phyloP scores from a whole-genome alignment of 2,113 vertebrate species.

The Psittacula cyanocephala region DNA sequence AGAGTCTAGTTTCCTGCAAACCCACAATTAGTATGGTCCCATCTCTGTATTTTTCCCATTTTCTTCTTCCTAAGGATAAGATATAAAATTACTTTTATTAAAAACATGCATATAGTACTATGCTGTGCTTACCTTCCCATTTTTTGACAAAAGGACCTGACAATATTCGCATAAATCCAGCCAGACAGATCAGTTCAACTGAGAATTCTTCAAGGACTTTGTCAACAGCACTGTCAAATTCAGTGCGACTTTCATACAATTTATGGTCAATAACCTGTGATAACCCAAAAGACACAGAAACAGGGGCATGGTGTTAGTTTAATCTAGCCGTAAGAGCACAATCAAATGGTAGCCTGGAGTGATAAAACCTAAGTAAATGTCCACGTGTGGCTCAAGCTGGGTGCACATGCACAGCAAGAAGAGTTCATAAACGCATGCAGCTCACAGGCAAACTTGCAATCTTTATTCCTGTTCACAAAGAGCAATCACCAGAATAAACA shows the following conservation, averaged over 20 bases:
- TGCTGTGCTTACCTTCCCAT: constrained; percentile 83
- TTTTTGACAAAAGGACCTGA: constrained; percentile 91
- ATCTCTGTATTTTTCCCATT: not conserved
- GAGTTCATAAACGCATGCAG: not conserved
- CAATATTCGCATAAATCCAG: constrained; percentile 97
- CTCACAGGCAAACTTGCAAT: not conserved
- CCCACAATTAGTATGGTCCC: not conserved
- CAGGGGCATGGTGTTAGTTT: fast-evolving
- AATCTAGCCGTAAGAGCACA: not conserved
- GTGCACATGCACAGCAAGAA: not conserved
- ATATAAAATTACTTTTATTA: not conserved
- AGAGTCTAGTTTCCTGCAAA: not conserved
- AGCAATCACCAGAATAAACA: not conserved
- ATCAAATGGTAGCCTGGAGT: not conserved
- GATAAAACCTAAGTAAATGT: not conserved
- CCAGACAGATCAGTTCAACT: constrained; percentile 90
- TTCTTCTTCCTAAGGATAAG: not conserved
- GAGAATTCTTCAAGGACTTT: constrained; percentile 85
- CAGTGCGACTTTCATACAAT: constrained; percentile 81
- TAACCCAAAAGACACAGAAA: not conserved
- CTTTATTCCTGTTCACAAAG: not conserved
- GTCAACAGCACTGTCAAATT: constrained; percentile 89
- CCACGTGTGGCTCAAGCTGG: not conserved
- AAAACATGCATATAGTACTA: not conserved
- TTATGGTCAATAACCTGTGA: constrained; percentile 90